phyloP scores from a whole-genome alignment of 2,797 vertebrate species.

The Odontamblyopus lacepedii region DNA sequence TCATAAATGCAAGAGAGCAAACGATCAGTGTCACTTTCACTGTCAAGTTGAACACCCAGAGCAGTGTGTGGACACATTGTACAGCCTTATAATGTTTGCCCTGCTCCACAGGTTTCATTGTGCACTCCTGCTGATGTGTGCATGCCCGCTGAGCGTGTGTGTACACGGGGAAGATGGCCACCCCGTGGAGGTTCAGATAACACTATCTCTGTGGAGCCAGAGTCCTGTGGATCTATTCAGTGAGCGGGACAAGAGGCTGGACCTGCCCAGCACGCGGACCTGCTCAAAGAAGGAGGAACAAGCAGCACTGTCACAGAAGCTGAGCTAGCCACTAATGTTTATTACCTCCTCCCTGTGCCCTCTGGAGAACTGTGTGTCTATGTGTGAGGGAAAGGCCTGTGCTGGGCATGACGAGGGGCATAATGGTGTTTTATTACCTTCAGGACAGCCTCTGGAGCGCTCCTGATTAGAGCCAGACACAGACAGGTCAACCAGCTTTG shows the following conservation, averaged over 20 bases:
- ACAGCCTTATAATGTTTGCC: slow-evolving; percentile 47
- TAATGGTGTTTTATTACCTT: slow-evolving; percentile 63
- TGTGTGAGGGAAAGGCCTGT: slow-evolving; percentile 10
- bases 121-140: slow-evolving; percentile 56
- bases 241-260: slow-evolving; percentile 49
- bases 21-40: slow-evolving; percentile 16
- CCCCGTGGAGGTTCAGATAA: slow-evolving; percentile 77
- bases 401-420: slow-evolving; percentile 45
- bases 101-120: slow-evolving; percentile 58
- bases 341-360: slow-evolving; percentile 65
- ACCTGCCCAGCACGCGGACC: slow-evolving; percentile 73
- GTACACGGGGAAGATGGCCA: slow-evolving; percentile 58
- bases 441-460: slow-evolving; percentile 68
- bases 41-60: slow-evolving; percentile 30
- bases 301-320: slow-evolving; percentile 68
- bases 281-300: slow-evolving; percentile 74
- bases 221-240: slow-evolving; percentile 73
- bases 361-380: slow-evolving; percentile 33
- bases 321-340: slow-evolving; percentile 67
- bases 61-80: slow-evolving; percentile 30
- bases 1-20: neutral
- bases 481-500: slow-evolving; percentile 65
- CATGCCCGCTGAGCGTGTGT: slow-evolving; percentile 57
- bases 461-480: slow-evolving; percentile 78
- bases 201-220: slow-evolving; percentile 82